These are phyloP conservation scores for Dicaeum eximium DNA, from an alignment of 2,113 vertebrate species.

Conservation along the genomic window DNA sequence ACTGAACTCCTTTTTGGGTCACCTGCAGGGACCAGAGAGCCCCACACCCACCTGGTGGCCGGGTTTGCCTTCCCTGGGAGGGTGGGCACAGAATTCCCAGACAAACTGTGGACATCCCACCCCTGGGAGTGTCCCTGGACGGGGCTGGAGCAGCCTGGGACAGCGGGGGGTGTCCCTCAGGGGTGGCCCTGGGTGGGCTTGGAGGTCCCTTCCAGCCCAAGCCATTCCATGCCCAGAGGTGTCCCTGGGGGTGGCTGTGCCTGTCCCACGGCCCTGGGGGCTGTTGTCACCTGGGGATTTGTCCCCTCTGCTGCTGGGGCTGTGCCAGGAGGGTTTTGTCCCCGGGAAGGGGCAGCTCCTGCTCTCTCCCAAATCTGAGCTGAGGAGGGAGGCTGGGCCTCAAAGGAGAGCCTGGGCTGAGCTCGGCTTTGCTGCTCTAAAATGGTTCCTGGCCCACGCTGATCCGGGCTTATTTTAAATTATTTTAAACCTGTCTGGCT, in stretches of 20 bases:
- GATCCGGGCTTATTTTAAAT: background rate
- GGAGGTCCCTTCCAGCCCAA: background rate
- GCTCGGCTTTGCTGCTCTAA: background rate
- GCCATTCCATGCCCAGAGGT: fast-evolving
- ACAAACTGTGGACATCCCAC: background rate
- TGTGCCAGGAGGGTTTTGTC: background rate
- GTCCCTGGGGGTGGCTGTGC: no score
- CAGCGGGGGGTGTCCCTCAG: background rate
- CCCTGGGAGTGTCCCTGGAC: background rate
- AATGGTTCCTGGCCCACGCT: background rate
- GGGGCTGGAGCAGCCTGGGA: background rate
- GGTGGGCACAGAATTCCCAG: background rate
- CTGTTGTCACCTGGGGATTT: background rate
- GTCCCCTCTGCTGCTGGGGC: background rate
- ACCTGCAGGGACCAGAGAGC: background rate
- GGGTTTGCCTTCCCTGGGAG: background rate
- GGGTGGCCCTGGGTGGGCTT: background rate
- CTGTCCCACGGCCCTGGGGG: fast-evolving
- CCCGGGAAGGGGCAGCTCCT: background rate
- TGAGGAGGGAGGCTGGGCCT: background rate
- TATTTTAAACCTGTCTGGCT: background rate
- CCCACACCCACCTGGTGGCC: background rate
- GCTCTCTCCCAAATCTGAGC: background rate
- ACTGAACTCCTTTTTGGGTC: background rate
- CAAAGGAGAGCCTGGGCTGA: background rate